phyloP scores from a whole-genome alignment of 2,113 vertebrate genomes.

The Poeciliopsis retropinna region DNA sequence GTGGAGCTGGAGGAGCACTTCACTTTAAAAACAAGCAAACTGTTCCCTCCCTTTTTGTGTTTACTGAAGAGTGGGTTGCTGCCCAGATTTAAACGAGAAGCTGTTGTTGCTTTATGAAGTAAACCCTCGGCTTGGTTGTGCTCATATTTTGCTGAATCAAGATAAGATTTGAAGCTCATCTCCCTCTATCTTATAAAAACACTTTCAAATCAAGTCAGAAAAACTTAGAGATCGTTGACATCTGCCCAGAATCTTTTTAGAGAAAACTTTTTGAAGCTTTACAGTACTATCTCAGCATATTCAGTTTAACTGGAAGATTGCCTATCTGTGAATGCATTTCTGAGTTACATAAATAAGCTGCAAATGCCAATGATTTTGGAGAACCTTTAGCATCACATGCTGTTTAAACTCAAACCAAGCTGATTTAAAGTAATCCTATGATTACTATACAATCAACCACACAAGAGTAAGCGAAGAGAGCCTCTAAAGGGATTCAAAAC shows the following conservation, averaged over 20 bases:
- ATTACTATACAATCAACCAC: conserved; percentile 5
- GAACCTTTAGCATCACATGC: neutral
- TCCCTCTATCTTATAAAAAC: conserved; percentile 21
- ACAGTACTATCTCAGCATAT: conserved; percentile 5
- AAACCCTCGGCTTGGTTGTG: conserved; percentile 15
- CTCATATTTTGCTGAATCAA: conserved; percentile 13
- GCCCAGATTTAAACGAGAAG: conserved; percentile 35
- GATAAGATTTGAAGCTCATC: conserved; percentile 8
- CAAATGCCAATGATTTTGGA: neutral
- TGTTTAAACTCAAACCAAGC: conserved; percentile 12
- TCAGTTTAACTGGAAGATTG: conserved; percentile 5
- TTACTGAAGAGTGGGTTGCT: conserved; percentile 21
- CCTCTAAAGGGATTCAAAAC: conserved; percentile 4
- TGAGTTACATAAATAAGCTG: conserved; percentile 22
- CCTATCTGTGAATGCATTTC: conserved; percentile 16
- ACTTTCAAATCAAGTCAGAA: conserved; percentile 26
- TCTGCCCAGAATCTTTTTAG: neutral
- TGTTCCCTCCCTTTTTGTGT: conserved; percentile 35
- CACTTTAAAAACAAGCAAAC: conserved; percentile 51
- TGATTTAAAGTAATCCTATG: neutral
- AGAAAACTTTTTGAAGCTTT: neutral
- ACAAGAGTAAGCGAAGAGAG: neutral
- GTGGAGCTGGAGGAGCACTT: conserved; percentile 48
- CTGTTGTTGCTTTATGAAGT: conserved; percentile 20
- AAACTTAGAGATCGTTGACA: conserved; percentile 7